Conservation (phyloP, 2,797 vertebrate species). For the Alfaro cultratus region DNA sequence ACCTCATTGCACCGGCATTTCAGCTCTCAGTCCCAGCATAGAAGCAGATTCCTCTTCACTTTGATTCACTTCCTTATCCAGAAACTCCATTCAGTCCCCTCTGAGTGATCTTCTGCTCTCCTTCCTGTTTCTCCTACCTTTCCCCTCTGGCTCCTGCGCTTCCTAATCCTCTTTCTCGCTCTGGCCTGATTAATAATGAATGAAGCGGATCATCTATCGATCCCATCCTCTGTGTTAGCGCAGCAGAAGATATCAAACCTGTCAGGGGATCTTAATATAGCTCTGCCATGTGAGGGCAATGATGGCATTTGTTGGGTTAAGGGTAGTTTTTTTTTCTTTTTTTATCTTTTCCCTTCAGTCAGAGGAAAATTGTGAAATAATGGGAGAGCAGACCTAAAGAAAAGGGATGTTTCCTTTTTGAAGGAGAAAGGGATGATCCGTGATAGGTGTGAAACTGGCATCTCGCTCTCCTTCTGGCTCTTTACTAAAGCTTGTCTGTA, state of each 20-base stretch:
- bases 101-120: slow-evolving; percentile 58
- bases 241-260: slow-evolving; percentile 80
- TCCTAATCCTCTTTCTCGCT: slow-evolving; percentile 62
- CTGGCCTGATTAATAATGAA: slow-evolving; percentile 81
- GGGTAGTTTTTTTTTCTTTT: slow-evolving; percentile 36
- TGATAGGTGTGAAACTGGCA: slow-evolving; percentile 56
- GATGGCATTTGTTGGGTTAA: slow-evolving; percentile 46
- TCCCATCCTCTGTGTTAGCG: slow-evolving; percentile 75
- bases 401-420: slow-evolving; percentile 31
- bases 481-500: slow-evolving; percentile 44
- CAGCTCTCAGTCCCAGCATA: slow-evolving; percentile 33
- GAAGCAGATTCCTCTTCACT: slow-evolving; percentile 30
- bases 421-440: slow-evolving; percentile 68
- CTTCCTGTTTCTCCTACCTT: slow-evolving; percentile 57
- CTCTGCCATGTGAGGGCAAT: slow-evolving; percentile 31
- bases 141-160: slow-evolving; percentile 57
- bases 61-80: slow-evolving; percentile 62
- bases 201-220: slow-evolving; percentile 82
- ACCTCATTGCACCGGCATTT: slow-evolving; percentile 5
- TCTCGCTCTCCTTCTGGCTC: slow-evolving; percentile 49
- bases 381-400: slow-evolving; percentile 43
- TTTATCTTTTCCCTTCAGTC: slow-evolving; percentile 15
- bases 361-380: slow-evolving; percentile 22
- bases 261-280: slow-evolving; percentile 75
- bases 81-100: slow-evolving; percentile 58